Evolutionary conservation across 2,888 invertebrate genomes (phyloP).

Genomic region (Limenitis camilla): DNA sequence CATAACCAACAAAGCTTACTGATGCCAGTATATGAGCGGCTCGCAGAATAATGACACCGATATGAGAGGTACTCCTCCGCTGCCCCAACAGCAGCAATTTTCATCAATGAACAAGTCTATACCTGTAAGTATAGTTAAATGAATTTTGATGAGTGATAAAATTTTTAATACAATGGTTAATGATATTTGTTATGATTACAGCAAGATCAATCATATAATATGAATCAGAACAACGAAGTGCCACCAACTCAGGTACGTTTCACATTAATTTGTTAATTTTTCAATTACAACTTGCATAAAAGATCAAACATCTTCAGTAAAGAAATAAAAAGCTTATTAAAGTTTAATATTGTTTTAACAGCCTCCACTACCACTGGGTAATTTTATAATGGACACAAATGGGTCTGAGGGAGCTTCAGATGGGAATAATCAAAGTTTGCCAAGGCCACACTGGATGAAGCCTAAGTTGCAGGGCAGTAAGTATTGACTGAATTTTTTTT

Average conservation of each 20-base stretch:
- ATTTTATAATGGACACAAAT: slow-evolving; percentile 12
- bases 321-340: no score
- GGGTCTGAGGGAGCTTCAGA: slow-evolving; percentile 33
- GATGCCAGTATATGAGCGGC: slow-evolving; percentile 38
- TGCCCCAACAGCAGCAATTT: slow-evolving; percentile 4
- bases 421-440: neutral
- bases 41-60: slow-evolving; percentile 17
- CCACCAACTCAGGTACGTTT: neutral
- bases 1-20: slow-evolving; percentile 48
- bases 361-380: slow-evolving; percentile 8
- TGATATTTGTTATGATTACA: neutral
- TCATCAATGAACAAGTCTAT: neutral
- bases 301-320: no score
- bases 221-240: neutral
- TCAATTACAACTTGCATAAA: neutral
- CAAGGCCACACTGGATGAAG: slow-evolving; percentile 52
- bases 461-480: slow-evolving; percentile 48
- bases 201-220: neutral
- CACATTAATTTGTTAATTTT: neutral
- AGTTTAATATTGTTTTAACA: neutral
- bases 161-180: neutral
- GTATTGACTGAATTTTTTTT: neutral
- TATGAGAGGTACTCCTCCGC: slow-evolving; percentile 14
- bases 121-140: slow-evolving; percentile 12
- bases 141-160: neutral